These are phyloP conservation scores for Reinhardtius hippoglossoides DNA, from an alignment of 2,113 vertebrate species.

Conservation along the genomic window DNA sequence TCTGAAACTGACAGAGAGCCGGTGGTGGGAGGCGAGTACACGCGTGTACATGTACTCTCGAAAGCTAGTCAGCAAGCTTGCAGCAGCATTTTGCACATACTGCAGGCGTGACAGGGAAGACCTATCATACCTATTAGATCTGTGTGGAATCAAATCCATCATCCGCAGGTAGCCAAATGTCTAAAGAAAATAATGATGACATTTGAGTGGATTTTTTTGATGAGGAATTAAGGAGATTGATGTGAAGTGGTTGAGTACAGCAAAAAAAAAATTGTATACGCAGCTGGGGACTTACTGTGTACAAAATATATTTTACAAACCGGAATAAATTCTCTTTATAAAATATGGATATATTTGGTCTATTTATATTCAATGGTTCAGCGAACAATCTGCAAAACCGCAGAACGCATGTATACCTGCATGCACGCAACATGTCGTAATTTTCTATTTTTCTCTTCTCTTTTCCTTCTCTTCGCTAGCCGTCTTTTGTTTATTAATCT, in stretches of 20 bases:
- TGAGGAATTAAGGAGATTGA: neutral
- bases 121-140: too few relatives aligned
- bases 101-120: too few relatives aligned
- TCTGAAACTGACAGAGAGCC: too few relatives aligned
- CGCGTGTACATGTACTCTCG: too few relatives aligned
- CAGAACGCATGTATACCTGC: conserved; percentile 8
- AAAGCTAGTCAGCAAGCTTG: too few relatives aligned
- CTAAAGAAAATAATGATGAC: neutral
- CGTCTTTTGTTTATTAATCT: conserved; percentile 69
- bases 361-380: conserved; percentile 34
- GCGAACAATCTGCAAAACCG: conserved; percentile 7
- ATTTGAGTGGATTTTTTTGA: neutral
- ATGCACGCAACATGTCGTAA: conserved; percentile 36
- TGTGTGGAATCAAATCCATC: too few relatives aligned
- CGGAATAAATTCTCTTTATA: too few relatives aligned
- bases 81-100: too few relatives aligned
- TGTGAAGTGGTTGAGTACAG: neutral
- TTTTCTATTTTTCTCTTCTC: conserved; percentile 55
- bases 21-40: too few relatives aligned
- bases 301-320: too few relatives aligned
- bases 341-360: neutral
- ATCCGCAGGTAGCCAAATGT: neutral
- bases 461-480: conserved; percentile 48
- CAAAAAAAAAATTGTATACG: neutral
- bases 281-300: too few relatives aligned